These are phyloP conservation scores for Microcaecilia unicolor DNA, from an alignment of 2,797 vertebrate species.

Conservation along the genomic window DNA sequence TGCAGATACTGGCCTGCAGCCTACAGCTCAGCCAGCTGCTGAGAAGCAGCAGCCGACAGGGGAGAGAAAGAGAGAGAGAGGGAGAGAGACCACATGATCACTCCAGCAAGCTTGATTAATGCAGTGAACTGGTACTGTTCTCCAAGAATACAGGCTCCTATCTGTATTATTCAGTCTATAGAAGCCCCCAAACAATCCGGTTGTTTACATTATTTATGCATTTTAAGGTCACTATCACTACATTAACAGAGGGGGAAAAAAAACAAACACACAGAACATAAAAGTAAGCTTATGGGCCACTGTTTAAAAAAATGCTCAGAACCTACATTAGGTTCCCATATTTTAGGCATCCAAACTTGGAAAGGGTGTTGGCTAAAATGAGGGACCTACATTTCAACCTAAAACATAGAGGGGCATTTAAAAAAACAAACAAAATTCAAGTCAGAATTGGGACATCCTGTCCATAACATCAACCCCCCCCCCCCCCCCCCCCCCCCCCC, in stretches of 20 bases:
- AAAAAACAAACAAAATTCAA: too few species aligned
- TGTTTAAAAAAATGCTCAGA: too few species aligned
- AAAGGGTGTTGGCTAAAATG: too few species aligned
- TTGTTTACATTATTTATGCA: slow-evolving; percentile 1
- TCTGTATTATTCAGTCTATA: slow-evolving; percentile 36
- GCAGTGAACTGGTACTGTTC: slow-evolving; percentile 47
- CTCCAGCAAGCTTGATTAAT: slow-evolving; percentile 75
- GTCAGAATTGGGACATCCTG: too few species aligned
- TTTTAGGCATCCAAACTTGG: too few species aligned
- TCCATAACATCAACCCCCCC: too few species aligned
- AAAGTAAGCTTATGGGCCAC: too few species aligned
- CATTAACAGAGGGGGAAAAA: slow-evolving; percentile 9
- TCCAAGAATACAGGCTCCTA: slow-evolving; percentile 47
- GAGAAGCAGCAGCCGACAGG: slow-evolving; percentile 57
- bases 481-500: fast-evolving
- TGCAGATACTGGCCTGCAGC: slow-evolving; percentile 65
- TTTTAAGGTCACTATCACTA: slow-evolving; percentile 1
- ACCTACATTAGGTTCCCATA: too few species aligned
- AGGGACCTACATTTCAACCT: too few species aligned
- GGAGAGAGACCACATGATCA: slow-evolving; percentile 77
- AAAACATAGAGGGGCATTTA: too few species aligned
- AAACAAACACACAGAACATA: background rate
- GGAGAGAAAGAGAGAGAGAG: slow-evolving; percentile 38
- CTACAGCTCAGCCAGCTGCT: slow-evolving; percentile 62
- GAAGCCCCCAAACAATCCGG: background rate